phyloP scores from a whole-genome alignment of 2,888 invertebrate species.

The Ptilodon capucinus region DNA sequence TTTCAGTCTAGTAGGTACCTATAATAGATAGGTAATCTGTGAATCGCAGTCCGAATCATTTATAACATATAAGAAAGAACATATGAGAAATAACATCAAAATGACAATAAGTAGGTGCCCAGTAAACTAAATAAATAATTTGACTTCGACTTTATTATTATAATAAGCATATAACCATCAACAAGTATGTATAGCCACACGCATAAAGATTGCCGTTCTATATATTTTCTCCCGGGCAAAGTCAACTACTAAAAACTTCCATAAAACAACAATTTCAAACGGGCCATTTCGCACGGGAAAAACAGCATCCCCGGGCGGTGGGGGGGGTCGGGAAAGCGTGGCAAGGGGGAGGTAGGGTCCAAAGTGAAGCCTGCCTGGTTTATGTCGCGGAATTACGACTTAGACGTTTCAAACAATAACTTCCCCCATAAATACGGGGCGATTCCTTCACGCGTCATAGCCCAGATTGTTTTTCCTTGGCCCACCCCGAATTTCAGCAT shows the following conservation, averaged over 20 bases:
- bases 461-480: conserved; percentile 69
- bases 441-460: conserved; percentile 82
- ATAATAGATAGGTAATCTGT: too few relatives aligned
- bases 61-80: too few relatives aligned
- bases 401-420: conserved; percentile 84
- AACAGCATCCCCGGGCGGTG: conserved; percentile 72
- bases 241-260: conserved; percentile 82
- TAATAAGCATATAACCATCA: conserved; percentile 9
- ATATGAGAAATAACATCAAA: too few relatives aligned
- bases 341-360: conserved; percentile 47
- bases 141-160: too few relatives aligned
- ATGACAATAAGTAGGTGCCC: too few relatives aligned
- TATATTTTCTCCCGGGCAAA: conserved; percentile 75
- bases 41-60: too few relatives aligned
- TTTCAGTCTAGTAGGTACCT: too few relatives aligned
- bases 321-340: conserved; percentile 36
- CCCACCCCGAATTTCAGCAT: conserved; percentile 15
- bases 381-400: conserved; percentile 81
- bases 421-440: conserved; percentile 77
- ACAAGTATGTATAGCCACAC: conserved; percentile 37
- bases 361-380: conserved; percentile 74
- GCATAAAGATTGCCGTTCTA: conserved; percentile 69
- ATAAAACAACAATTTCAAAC: conserved; percentile 83
- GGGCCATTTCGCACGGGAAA: conserved; percentile 80
- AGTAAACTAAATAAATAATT: background rate